These are phyloP conservation scores for Hiodon alosoides DNA, from an alignment of 2,113 vertebrate species.

Conservation along the genomic window DNA sequence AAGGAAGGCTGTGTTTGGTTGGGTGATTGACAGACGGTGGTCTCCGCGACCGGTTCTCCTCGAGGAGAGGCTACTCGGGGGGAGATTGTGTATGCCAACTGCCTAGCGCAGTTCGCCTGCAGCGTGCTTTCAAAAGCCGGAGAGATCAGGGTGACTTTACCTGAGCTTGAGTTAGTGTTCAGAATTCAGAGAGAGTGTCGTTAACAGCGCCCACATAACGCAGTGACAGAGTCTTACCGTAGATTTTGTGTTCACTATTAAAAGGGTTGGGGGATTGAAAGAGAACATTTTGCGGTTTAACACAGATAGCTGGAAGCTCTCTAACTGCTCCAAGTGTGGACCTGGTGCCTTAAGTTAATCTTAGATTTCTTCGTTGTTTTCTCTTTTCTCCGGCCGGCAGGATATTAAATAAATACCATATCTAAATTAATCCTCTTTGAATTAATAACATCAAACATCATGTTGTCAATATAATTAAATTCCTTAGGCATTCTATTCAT, in stretches of 20 bases:
- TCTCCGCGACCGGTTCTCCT: background rate
- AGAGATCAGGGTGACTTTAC: background rate
- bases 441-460: background rate
- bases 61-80: no score
- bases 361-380: background rate
- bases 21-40: conserved; percentile 11
- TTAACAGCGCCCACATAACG: background rate
- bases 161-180: background rate
- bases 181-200: background rate
- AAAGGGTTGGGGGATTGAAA: background rate
- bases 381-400: background rate
- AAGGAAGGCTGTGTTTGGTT: background rate
- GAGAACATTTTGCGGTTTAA: background rate
- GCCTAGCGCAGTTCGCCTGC: no score
- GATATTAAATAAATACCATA: background rate
- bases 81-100: no score
- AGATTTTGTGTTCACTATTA: background rate
- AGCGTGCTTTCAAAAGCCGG: background rate
- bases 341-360: no score
- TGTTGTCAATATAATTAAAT: conserved; percentile 10
- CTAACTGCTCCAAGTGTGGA: no score
- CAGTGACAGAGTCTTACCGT: background rate
- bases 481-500: background rate
- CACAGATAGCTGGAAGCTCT: background rate
- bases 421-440: background rate